Evolutionary conservation across 64 coral and sea anemone species (phyloP).

Genomic region (Actinia equina): DNA sequence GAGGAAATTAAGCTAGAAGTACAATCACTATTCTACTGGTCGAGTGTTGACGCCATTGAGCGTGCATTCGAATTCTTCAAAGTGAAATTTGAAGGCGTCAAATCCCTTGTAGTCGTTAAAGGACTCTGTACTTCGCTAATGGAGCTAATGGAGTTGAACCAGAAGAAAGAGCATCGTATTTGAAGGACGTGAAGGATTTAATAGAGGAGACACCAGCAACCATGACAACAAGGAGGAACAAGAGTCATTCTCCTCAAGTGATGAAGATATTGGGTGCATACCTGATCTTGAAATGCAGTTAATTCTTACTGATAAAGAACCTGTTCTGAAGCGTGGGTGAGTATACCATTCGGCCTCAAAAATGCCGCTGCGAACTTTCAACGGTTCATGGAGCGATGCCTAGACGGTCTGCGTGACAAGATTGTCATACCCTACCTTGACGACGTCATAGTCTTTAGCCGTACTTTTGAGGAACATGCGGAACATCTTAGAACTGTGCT

Average conservation of each 20-base stretch:
- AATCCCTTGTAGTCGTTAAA: too few relatives aligned
- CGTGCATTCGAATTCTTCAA: too few relatives aligned
- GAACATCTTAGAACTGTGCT: constrained; percentile 34
- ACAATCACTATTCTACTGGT: too few relatives aligned
- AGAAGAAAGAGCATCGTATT: too few relatives aligned
- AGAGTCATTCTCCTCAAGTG: constrained; percentile 35
- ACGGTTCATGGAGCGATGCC: constrained; percentile 43
- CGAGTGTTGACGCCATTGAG: too few relatives aligned
- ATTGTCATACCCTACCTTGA: constrained; percentile 53
- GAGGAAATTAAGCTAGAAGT: too few relatives aligned
- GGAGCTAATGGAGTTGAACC: too few relatives aligned
- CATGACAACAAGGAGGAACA: constrained; percentile 18
- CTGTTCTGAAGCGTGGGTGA: constrained; percentile 43
- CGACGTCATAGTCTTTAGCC: constrained; percentile 42
- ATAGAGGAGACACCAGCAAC: too few relatives aligned
- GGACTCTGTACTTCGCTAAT: too few relatives aligned
- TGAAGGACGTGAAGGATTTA: too few relatives aligned
- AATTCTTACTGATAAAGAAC: constrained; percentile 27
- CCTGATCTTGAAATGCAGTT: constrained; percentile 54
- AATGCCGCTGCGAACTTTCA: constrained; percentile 50
- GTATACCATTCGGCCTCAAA: constrained; percentile 44
- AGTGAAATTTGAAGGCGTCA: too few relatives aligned
- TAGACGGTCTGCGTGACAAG: constrained; percentile 36
- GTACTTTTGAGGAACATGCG: constrained; percentile 45
- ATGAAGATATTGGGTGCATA: constrained; percentile 54